A percentile compares a stretch with the other conserved stretches of the same genome.
These are phyloP conservation scores for Teleiodes luculella DNA, from an alignment of 2,888 invertebrate genomes.

Conservation along the genomic window DNA sequence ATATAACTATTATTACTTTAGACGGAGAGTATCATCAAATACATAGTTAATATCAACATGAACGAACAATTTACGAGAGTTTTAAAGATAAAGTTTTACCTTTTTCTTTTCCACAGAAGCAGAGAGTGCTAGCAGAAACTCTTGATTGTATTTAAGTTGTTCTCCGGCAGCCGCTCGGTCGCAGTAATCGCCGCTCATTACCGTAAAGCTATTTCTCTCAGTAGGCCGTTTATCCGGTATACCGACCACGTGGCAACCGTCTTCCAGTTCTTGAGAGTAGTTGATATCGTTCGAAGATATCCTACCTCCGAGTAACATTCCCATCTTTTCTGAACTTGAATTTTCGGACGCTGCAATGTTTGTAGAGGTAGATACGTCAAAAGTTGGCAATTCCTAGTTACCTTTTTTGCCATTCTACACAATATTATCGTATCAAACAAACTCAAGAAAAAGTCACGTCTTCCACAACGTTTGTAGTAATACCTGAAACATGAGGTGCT, in stretches of 20 bases:
- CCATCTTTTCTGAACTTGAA: constrained; percentile 42
- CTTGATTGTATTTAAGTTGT: constrained; percentile 62
- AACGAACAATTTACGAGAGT: too few relatives aligned
- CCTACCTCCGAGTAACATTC: constrained; percentile 59
- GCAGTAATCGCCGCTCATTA: constrained; percentile 66
- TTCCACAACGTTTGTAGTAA: constrained; percentile 37
- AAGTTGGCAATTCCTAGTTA: too few relatives aligned
- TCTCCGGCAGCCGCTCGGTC: constrained; percentile 48
- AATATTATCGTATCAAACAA: too few relatives aligned
- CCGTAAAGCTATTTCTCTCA: constrained; percentile 52
- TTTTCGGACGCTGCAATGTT: constrained; percentile 49
- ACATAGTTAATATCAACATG: too few relatives aligned
- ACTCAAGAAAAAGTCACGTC: too few relatives aligned
- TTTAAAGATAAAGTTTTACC: constrained; percentile 29
- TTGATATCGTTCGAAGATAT: constrained; percentile 58
- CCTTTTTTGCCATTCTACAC: too few relatives aligned
- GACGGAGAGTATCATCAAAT: too few relatives aligned
- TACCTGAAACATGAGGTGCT: constrained; percentile 63
- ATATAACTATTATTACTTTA: too few relatives aligned
- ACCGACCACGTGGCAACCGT: constrained; percentile 54
- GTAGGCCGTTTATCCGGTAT: constrained; percentile 38
- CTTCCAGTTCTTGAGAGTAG: constrained; percentile 60
- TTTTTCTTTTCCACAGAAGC: constrained; percentile 50
- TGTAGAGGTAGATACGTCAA: too few relatives aligned
- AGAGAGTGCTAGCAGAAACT: constrained; percentile 58